Percentiles rank a stretch among this genome's conserved stretches.
Conservation (phyloP, 1,140 invertebrate species). For the Phortica variegata region DNA sequence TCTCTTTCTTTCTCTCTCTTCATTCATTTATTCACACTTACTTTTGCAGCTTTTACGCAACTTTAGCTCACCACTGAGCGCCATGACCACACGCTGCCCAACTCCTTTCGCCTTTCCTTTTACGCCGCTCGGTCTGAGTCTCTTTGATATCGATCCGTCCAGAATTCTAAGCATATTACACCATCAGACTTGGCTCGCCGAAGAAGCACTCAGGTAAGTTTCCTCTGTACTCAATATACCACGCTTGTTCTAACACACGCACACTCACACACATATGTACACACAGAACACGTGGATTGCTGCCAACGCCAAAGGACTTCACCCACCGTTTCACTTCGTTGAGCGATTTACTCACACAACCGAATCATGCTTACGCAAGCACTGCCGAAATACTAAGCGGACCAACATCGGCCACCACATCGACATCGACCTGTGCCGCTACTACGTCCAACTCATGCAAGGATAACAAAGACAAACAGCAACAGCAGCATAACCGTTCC, state of each 20-base stretch:
- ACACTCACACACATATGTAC: too few relatives aligned
- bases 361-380: slow-evolving; percentile 22
- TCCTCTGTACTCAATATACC: background rate
- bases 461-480: slow-evolving; percentile 2
- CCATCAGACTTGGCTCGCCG: slow-evolving; percentile 55
- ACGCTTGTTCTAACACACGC: background rate
- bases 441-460: background rate
- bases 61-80: slow-evolving; percentile 39
- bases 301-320: slow-evolving; percentile 49
- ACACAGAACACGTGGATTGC: slow-evolving; percentile 43
- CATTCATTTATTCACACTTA: too few relatives aligned
- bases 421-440: slow-evolving; percentile 10
- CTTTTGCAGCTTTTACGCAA: slow-evolving; percentile 40
- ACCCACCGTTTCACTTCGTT: slow-evolving; percentile 47
- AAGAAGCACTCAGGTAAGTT: slow-evolving; percentile 51
- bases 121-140: slow-evolving; percentile 47
- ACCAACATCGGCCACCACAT: slow-evolving; percentile 8
- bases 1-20: too few relatives aligned
- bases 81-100: slow-evolving; percentile 40
- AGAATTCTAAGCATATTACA: slow-evolving; percentile 54
- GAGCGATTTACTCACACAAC: slow-evolving; percentile 41
- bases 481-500: slow-evolving; percentile 25
- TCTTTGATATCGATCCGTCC: slow-evolving; percentile 57
- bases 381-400: slow-evolving; percentile 27
- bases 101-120: slow-evolving; percentile 55